Percentiles rank a stretch among this genome's conserved stretches.
Evolutionary conservation across 2,797 vertebrate species (phyloP).

Genomic region (Urocyon cinereoargenteus): DNA sequence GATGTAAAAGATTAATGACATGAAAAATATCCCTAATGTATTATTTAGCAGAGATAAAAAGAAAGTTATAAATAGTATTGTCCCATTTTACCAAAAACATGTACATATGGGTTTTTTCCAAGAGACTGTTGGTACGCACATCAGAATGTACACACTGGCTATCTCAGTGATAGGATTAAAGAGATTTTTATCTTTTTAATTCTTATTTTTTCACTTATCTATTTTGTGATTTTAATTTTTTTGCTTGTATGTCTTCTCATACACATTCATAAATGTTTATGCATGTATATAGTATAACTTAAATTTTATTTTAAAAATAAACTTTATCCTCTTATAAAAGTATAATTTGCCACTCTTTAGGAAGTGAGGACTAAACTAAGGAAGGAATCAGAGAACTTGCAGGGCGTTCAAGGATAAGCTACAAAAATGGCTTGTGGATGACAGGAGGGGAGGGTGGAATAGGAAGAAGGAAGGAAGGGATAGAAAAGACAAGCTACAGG

Average conservation of each 20-base stretch:
- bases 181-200: not conserved
- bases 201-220: not conserved
- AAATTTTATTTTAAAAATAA: slow-evolving; percentile 46
- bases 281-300: not conserved
- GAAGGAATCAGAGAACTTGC: not conserved
- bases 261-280: not conserved
- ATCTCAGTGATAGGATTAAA: not conserved
- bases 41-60: slow-evolving; percentile 60
- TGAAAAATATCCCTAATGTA: not conserved
- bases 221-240: slow-evolving; percentile 16
- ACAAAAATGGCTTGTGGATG: not conserved
- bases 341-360: not conserved
- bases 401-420: not conserved
- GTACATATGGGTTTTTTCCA: not conserved
- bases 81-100: slow-evolving; percentile 35
- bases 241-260: not conserved
- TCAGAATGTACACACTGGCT: not conserved
- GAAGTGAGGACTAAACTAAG: not conserved
- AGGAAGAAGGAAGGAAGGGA: not conserved
- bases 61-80: not conserved
- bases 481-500: not conserved
- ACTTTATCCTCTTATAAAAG: not conserved
- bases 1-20: slow-evolving; percentile 44
- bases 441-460: not conserved
- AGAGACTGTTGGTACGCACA: not conserved